These are phyloP conservation scores for Scaptodrosophila lebanonensis DNA, from an alignment of 1,140 invertebrate species.

Conservation along the genomic window DNA sequence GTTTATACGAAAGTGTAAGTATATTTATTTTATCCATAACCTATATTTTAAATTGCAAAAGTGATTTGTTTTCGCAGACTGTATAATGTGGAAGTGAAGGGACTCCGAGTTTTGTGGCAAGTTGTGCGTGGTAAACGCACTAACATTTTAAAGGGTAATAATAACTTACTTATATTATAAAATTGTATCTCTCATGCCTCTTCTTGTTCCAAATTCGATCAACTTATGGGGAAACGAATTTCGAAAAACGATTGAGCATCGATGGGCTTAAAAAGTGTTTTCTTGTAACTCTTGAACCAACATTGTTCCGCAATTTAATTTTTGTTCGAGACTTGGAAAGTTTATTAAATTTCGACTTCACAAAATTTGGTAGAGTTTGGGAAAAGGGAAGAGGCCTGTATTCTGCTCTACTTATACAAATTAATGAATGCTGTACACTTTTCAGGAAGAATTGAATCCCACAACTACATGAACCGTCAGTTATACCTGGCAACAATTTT, in stretches of 20 bases:
- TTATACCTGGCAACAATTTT: slow-evolving; percentile 72
- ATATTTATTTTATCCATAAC: not conserved
- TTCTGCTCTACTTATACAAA: no score
- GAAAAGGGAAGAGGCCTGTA: no score
- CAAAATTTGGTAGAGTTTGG: no score
- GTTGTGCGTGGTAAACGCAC: slow-evolving; percentile 66
- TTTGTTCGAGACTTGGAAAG: no score
- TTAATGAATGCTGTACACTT: slow-evolving; percentile 5
- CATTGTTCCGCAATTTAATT: no score
- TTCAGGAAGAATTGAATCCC: slow-evolving; percentile 61
- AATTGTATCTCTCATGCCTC: no score
- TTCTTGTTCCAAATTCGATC: no score
- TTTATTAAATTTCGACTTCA: no score
- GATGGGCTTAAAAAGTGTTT: no score
- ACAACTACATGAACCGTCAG: slow-evolving; percentile 73
- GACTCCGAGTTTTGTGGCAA: slow-evolving; percentile 70
- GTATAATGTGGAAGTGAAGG: slow-evolving; percentile 63
- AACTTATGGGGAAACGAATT: no score
- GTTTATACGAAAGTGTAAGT: slow-evolving; percentile 75
- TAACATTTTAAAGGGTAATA: slow-evolving; percentile 68
- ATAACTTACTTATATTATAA: not conserved
- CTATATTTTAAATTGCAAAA: not conserved
- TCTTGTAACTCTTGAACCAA: no score
- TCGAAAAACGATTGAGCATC: no score
- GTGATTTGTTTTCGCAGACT: slow-evolving; percentile 38